phyloP scores from a whole-genome alignment of 2,113 vertebrate species.

The Brachypteracias leptosomus region DNA sequence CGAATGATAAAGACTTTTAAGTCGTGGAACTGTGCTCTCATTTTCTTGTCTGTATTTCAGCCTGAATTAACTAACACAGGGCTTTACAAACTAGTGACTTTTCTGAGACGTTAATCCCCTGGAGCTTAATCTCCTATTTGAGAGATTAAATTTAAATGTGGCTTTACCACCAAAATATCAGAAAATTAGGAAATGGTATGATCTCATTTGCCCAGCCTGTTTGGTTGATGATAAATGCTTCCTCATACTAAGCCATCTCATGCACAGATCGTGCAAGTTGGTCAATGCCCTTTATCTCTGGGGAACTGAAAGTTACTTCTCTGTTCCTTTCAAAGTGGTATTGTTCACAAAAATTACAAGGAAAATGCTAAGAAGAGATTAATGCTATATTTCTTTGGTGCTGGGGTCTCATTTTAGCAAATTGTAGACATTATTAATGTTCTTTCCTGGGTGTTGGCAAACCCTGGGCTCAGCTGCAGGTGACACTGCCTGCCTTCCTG shows the following conservation, averaged over 20 bases:
- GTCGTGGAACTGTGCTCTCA: not conserved
- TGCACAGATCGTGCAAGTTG: not conserved
- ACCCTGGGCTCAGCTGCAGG: not conserved
- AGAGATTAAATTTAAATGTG: not conserved
- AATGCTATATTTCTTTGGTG: not conserved
- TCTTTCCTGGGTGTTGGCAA: not conserved
- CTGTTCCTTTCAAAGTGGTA: not conserved
- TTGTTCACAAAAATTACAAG: not conserved
- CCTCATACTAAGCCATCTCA: not conserved
- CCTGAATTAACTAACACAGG: not conserved
- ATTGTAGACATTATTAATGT: not conserved
- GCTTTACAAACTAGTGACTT: not conserved
- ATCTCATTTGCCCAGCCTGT: not conserved
- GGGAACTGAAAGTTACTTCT: not conserved
- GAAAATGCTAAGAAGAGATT: not conserved
- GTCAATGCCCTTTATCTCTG: not conserved
- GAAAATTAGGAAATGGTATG: not conserved
- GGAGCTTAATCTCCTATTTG: not conserved
- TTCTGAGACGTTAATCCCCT: not conserved
- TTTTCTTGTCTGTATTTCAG: not conserved
- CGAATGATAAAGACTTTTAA: not conserved
- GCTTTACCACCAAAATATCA: not conserved
- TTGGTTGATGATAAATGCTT: slow-evolving; percentile 1
- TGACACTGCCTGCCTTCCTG: not conserved
- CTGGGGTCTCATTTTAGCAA: not conserved